phyloP scores from a whole-genome alignment of 2,113 vertebrate species.

The Platichthys flesus region DNA sequence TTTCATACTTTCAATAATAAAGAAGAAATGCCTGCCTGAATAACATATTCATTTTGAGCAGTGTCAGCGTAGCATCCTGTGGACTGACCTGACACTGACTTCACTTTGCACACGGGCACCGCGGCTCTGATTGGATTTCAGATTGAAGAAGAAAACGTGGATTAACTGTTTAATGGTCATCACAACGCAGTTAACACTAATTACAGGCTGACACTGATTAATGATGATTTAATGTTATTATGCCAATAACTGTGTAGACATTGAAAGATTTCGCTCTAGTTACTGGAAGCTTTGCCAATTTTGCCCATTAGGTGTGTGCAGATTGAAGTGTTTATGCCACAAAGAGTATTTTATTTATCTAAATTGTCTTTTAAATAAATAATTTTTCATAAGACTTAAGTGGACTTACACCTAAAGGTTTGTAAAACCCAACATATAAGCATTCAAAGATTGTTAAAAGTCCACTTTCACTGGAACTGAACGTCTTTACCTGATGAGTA shows the following conservation, averaged over 20 bases:
- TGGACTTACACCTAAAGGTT: background rate
- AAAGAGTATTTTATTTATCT: background rate
- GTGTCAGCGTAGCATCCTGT: conserved; percentile 4
- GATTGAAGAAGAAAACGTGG: background rate
- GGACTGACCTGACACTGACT: conserved; percentile 6
- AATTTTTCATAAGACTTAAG: background rate
- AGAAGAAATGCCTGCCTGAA: conserved; percentile 33
- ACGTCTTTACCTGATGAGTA: no score
- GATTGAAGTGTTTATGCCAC: background rate
- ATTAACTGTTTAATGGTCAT: background rate
- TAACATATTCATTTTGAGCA: conserved; percentile 41
- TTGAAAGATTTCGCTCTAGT: background rate
- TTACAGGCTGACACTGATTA: background rate
- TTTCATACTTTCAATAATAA: conserved; percentile 62
- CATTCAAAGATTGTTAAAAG: background rate
- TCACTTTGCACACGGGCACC: conserved; percentile 9
- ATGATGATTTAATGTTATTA: background rate
- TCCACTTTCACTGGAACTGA: no score
- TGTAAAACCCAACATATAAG: background rate
- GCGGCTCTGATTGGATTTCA: background rate
- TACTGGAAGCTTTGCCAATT: background rate
- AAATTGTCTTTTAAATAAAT: background rate
- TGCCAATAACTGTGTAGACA: no score
- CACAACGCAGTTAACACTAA: background rate
- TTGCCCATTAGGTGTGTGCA: background rate